phyloP scores from a whole-genome alignment of 2,797 vertebrate genomes.

The Percopsis omiscomaycus region DNA sequence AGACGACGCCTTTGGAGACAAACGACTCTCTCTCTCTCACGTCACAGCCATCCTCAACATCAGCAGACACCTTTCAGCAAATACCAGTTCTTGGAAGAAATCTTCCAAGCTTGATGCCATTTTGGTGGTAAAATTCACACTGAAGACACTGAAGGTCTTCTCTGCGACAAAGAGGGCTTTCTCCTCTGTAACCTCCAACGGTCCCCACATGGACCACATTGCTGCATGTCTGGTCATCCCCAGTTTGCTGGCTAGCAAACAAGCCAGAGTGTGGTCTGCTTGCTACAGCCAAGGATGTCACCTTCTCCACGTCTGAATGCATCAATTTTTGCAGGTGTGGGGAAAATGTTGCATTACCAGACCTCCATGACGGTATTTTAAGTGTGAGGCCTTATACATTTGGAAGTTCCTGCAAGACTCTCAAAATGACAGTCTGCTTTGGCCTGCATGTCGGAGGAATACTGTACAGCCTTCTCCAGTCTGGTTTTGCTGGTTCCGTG shows the following conservation, averaged over 20 bases:
- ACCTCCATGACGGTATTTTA: slow-evolving; percentile 24
- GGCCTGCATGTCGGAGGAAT: slow-evolving; percentile 22
- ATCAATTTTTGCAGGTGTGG: slow-evolving; percentile 46
- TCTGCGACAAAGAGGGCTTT: slow-evolving; percentile 67
- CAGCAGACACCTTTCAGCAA: slow-evolving; percentile 62
- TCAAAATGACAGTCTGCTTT: slow-evolving; percentile 24
- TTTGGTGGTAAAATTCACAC: slow-evolving; percentile 43
- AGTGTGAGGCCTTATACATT: slow-evolving; percentile 54
- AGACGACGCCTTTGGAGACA: slow-evolving; percentile 49
- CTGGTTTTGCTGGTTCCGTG: too few relatives aligned
- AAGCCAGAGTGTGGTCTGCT: slow-evolving; percentile 60
- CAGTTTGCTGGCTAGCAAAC: slow-evolving; percentile 32
- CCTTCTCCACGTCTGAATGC: slow-evolving; percentile 49
- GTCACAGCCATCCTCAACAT: slow-evolving; percentile 26
- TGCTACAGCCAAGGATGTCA: slow-evolving; percentile 70
- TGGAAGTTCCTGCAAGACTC: slow-evolving; percentile 55
- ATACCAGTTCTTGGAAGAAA: slow-evolving; percentile 50
- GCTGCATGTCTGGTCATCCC: slow-evolving; percentile 42
- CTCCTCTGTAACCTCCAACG: slow-evolving; percentile 45
- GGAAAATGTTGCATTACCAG: slow-evolving; percentile 44
- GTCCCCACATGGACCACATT: slow-evolving; percentile 61
- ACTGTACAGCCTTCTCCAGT: slow-evolving; percentile 16
- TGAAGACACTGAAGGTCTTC: slow-evolving; percentile 47
- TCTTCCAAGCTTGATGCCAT: slow-evolving; percentile 53
- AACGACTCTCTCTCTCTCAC: slow-evolving; percentile 61